phyloP scores from a whole-genome alignment of 2,888 invertebrate species.

The Hypena proboscidalis region DNA sequence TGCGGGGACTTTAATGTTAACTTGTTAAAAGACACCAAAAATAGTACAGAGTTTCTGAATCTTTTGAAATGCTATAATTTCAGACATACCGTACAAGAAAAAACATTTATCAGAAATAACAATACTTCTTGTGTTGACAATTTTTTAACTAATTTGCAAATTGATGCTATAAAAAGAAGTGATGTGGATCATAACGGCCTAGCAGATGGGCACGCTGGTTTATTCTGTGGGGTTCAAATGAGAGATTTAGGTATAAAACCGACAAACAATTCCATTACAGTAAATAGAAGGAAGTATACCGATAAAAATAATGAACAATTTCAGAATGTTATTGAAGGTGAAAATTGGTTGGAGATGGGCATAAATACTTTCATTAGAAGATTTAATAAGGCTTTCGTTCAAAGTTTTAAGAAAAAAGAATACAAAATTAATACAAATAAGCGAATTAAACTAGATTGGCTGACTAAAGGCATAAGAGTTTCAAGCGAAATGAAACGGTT shows the following conservation, averaged over 20 bases:
- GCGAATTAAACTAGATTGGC: background rate
- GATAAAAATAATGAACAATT: background rate
- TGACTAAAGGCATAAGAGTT: background rate
- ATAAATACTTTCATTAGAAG: background rate
- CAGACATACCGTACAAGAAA: background rate
- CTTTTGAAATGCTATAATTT: background rate
- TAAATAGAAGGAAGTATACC: background rate
- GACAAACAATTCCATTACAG: too few species aligned
- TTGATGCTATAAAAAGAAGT: background rate
- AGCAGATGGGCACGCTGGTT: background rate
- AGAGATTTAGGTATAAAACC: too few species aligned
- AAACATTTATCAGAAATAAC: background rate
- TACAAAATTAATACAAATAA: background rate
- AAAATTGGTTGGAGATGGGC: background rate
- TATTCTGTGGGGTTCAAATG: too few species aligned
- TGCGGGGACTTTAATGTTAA: slow-evolving; percentile 11
- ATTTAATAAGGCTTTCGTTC: background rate
- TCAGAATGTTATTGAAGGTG: background rate
- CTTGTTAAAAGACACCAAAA: background rate
- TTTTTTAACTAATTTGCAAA: slow-evolving; percentile 1
- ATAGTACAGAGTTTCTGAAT: background rate
- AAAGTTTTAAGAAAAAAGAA: background rate
- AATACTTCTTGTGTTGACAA: background rate
- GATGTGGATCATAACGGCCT: background rate
- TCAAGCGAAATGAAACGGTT: background rate